Evolutionary conservation across 2,113 vertebrate species (phyloP).

Genomic region (Centropus bengalensis): DNA sequence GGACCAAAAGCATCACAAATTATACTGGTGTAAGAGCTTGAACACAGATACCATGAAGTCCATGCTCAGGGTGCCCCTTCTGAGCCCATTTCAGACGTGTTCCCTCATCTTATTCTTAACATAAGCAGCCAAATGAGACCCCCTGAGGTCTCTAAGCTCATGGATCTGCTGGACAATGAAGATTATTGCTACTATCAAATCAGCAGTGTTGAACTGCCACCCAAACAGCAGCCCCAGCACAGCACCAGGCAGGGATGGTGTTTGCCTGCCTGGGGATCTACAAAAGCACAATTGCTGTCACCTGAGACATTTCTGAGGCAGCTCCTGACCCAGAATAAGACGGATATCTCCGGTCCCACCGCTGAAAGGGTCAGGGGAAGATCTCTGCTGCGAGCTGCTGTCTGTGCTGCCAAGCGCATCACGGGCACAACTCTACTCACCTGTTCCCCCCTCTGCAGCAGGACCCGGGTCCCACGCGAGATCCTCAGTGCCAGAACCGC

Average conservation of each 20-base stretch:
- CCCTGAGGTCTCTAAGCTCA: background rate
- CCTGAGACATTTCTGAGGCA: background rate
- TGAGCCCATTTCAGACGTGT: background rate
- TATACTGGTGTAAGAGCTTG: background rate
- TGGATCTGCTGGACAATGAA: background rate
- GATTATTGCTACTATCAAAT: background rate
- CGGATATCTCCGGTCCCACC: background rate
- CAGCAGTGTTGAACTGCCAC: background rate
- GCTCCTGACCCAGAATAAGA: background rate
- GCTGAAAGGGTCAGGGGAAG: background rate
- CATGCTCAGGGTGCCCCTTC: rapidly evolving
- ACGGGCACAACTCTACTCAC: background rate
- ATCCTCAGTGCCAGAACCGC: background rate
- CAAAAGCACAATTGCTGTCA: background rate
- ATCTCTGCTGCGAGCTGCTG: background rate
- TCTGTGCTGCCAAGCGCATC: background rate
- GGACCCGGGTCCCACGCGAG: too few species aligned
- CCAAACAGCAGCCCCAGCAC: background rate
- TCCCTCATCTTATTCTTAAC: background rate
- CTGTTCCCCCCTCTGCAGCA: too few species aligned
- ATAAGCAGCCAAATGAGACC: background rate
- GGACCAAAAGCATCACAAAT: background rate
- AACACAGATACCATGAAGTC: background rate
- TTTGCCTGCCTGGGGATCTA: background rate
- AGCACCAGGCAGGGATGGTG: rapidly evolving